These are phyloP conservation scores for Steinernema hermaphroditum DNA, from an alignment of 2,888 invertebrate species.

Conservation along the genomic window DNA sequence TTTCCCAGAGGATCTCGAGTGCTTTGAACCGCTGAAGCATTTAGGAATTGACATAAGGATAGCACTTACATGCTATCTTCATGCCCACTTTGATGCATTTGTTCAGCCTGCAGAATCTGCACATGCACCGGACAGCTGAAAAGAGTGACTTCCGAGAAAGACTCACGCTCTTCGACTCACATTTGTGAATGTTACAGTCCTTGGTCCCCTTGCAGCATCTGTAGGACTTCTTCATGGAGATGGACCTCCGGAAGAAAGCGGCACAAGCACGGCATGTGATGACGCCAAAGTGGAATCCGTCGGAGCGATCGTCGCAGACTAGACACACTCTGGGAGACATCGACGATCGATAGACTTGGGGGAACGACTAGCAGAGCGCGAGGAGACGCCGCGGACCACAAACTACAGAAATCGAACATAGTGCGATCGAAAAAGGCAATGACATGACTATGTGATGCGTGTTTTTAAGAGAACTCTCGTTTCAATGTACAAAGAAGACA, in stretches of 20 bases:
- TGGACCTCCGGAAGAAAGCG: conserved; percentile 14
- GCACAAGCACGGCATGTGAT: conserved; percentile 16
- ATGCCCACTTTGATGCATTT: conserved; percentile 6
- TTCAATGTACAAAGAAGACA: too few relatives aligned
- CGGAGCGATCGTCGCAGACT: conserved; percentile 11
- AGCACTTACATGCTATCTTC: conserved; percentile 11
- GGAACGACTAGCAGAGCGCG: background rate
- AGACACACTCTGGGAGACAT: conserved; percentile 1
- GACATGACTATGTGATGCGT: too few relatives aligned
- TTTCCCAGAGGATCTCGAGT: background rate
- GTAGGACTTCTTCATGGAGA: conserved; percentile 17
- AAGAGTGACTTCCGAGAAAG: background rate
- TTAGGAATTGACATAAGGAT: background rate
- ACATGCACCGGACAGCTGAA: conserved; percentile 15
- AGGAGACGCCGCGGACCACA: background rate
- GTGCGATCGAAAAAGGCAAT: too few relatives aligned
- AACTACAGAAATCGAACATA: background rate
- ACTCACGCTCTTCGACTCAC: background rate
- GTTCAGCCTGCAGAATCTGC: background rate
- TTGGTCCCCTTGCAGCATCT: background rate
- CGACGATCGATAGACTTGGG: background rate
- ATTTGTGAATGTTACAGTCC: background rate
- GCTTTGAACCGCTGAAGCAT: background rate
- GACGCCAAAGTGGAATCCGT: conserved; percentile 11
- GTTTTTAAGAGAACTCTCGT: too few relatives aligned